Percentiles rank a stretch among this genome's conserved stretches.
Conservation (phyloP, 2,113 vertebrate species). For the Raja brachyura region DNA sequence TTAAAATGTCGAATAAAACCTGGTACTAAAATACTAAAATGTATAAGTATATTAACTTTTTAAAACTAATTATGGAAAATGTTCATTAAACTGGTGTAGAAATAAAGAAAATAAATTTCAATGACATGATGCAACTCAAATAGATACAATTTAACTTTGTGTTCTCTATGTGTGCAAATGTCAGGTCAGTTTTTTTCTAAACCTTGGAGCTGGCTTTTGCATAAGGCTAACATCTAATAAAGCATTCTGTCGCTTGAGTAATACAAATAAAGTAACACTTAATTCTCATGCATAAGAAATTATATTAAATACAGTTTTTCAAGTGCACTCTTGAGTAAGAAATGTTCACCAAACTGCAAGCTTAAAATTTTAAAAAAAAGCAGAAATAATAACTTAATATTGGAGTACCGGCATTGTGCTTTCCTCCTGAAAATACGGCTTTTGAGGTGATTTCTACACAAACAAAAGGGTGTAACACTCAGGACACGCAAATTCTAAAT, state of each 20-base stretch:
- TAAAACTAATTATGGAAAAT: background rate
- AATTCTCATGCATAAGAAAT: background rate
- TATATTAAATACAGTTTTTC: conserved; percentile 2
- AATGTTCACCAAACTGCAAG: background rate
- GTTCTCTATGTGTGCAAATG: too few species aligned
- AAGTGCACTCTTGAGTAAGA: background rate
- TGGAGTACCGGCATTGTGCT: background rate
- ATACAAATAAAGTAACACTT: background rate
- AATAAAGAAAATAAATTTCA: background rate
- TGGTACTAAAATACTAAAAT: background rate
- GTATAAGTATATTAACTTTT: background rate
- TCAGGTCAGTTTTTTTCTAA: background rate
- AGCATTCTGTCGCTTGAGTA: background rate
- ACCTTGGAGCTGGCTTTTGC: background rate
- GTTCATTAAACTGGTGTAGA: background rate
- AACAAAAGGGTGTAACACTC: background rate
- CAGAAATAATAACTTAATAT: background rate
- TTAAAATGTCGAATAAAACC: background rate
- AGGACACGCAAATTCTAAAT: conserved; percentile 6
- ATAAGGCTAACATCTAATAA: background rate
- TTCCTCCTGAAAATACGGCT: background rate
- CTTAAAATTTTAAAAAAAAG: background rate
- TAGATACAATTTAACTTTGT: too few species aligned
- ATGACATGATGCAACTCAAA: background rate
- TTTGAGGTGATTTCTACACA: conserved; percentile 11